A percentile compares a stretch with the other conserved stretches of the same genome.
Evolutionary conservation across 2,888 invertebrate species (phyloP).

Genomic region (Amphipoea lucens): DNA sequence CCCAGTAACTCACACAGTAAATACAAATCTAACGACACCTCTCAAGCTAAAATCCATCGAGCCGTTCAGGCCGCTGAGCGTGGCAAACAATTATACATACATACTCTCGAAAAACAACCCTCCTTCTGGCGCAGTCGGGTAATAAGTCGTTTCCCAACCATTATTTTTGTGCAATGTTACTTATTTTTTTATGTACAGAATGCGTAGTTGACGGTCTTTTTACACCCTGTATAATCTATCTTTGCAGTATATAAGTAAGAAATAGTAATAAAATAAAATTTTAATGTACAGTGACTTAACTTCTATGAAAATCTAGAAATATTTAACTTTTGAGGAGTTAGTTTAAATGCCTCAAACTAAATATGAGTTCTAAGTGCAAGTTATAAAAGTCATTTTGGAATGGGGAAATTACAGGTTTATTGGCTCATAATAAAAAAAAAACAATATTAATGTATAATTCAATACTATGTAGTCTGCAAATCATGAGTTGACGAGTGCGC

Average conservation of each 20-base stretch:
- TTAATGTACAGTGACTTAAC: slow-evolving; percentile 17
- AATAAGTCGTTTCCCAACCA: too few species aligned
- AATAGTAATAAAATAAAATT: neutral
- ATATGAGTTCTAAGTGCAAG: neutral
- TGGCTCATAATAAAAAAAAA: slow-evolving; percentile 4
- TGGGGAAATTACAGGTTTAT: neutral
- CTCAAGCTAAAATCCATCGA: too few species aligned
- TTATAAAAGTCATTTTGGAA: slow-evolving; percentile 6
- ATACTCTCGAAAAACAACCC: too few species aligned
- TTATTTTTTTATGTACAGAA: too few species aligned
- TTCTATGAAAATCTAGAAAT: slow-evolving; percentile 10
- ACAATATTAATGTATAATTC: neutral
- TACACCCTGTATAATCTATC: neutral
- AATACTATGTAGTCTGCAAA: neutral
- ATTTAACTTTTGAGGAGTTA: neutral
- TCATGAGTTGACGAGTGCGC: neutral
- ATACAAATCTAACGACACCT: too few species aligned
- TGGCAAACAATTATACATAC: too few species aligned
- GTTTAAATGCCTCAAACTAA: neutral
- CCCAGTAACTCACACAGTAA: too few species aligned
- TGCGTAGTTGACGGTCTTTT: too few species aligned
- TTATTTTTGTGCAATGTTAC: too few species aligned
- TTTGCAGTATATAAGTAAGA: slow-evolving; percentile 2
- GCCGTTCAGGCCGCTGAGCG: too few species aligned
- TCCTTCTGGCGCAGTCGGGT: too few species aligned